Conservation (phyloP, 1,140 invertebrate genomes). For the Camponotus vicinus region DNA sequence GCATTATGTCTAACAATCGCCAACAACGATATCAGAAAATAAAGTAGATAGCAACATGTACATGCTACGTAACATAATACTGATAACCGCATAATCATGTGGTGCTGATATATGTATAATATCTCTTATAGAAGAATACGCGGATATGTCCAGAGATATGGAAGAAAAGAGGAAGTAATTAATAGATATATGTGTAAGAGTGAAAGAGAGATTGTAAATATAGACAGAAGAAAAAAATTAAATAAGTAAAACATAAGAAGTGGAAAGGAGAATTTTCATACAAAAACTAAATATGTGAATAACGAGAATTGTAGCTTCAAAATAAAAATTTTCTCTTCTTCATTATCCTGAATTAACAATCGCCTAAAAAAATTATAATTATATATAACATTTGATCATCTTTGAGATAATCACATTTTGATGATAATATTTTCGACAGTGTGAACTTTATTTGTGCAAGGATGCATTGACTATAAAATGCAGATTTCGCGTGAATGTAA, state of each 20-base stretch:
- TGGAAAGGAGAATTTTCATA: background rate
- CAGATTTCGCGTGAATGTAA: too few species aligned
- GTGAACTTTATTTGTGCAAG: too few species aligned
- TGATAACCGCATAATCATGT: slow-evolving; percentile 80
- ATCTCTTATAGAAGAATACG: slow-evolving; percentile 28
- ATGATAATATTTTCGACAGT: too few species aligned
- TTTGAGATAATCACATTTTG: too few species aligned
- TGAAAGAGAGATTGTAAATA: background rate
- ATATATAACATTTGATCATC: too few species aligned
- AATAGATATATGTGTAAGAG: background rate
- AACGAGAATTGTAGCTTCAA: slow-evolving; percentile 6
- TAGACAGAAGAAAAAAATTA: background rate
- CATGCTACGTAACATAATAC: slow-evolving; percentile 75
- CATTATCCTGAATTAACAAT: background rate
- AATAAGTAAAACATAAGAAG: background rate
- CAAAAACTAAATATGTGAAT: background rate
- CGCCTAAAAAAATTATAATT: too few species aligned
- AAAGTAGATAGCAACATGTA: slow-evolving; percentile 67
- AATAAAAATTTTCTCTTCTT: background rate
- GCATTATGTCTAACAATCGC: background rate
- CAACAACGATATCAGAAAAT: slow-evolving; percentile 58
- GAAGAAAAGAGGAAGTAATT: slow-evolving; percentile 35
- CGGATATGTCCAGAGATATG: slow-evolving; percentile 16
- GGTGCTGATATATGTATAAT: slow-evolving; percentile 59
- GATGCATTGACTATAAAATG: too few species aligned